Evolutionary conservation across 2,888 invertebrate genomes (phyloP), one percentile per base, ranked within the genome.

Genomic region (Trichopria drosophilae): DNA sequence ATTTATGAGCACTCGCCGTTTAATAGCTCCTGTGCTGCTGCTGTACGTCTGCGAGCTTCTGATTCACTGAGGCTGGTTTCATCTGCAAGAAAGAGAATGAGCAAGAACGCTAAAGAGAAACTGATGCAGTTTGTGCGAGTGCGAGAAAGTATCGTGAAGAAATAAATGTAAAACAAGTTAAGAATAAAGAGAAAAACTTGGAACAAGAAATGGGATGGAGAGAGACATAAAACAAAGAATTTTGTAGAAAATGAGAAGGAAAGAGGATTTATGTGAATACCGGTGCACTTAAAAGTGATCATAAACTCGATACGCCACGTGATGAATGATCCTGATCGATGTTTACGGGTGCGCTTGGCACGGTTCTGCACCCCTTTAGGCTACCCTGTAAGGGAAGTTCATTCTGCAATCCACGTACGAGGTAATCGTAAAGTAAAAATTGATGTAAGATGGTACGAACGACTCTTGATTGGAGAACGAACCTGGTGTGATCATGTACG

Each of bases 1-100:
- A 68, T 70, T 72, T 72, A 71, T 65, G 71, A 68, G 68, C 63
- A 58, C 58, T 60, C 63, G 64, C 65, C 60, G 60, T 69, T 71
- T 71, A 71, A 72, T 71, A 66, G 72, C 69, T 66, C 57, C 66
- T 57, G 70, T 66, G 47, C 53, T 23, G 40, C 42, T n/a, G 28
- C 20, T 44, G 28, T 16, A 40, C 50, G 45, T 43, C 23, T 29
- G 53, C n/a, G n/a, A n/a, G n/a, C n/a, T n/a, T n/a, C n/a, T n/a
- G n/a, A n/a, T n/a, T n/a, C n/a, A n/a, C n/a, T n/a, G n/a, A n/a
- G n/a, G n/a, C n/a, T n/a, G n/a, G n/a, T n/a, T n/a, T n/a, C n/a
- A n/a, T n/a, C n/a, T n/a, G n/a, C n/a, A n/a, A n/a, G n/a, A n/a
- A n/a, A n/a, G n/a, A n/a, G n/a, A n/a, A n/a, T n/a, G n/a, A n/a